A percentile compares a stretch with the other conserved stretches of the same genome.
Conservation (phyloP, 2,113 vertebrate species). For the Ochotona princeps region DNA sequence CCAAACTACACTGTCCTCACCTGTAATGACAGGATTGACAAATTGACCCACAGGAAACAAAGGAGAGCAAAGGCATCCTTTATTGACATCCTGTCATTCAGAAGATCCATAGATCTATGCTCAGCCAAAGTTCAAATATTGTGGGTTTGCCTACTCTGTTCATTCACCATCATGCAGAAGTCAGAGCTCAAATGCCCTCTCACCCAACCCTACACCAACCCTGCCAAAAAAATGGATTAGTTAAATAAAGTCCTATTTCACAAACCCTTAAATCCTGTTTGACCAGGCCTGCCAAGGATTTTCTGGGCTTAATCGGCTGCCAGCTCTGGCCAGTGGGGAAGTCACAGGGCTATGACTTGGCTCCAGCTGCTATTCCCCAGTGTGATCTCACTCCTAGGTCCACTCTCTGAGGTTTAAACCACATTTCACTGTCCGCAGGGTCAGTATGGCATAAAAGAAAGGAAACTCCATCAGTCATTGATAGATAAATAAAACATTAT, state of each 20-base stretch:
- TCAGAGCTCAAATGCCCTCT: neutral
- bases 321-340: slow-evolving; percentile 63
- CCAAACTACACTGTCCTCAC: neutral
- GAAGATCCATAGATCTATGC: neutral
- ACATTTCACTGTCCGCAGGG: neutral
- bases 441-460: neutral
- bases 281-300: slow-evolving; percentile 78
- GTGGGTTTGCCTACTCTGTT: neutral
- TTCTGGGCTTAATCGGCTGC: slow-evolving; percentile 78
- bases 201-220: rapidly evolving
- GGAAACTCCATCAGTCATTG: neutral
- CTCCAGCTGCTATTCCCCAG: slow-evolving; percentile 14
- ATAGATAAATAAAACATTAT: neutral
- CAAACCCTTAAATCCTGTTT: slow-evolving; percentile 82
- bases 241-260: slow-evolving; percentile 79
- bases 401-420: neutral
- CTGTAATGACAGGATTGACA: no score
- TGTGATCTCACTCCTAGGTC: neutral
- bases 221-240: neutral
- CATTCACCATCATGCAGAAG: neutral
- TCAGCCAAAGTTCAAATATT: neutral
- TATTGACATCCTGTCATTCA: neutral
- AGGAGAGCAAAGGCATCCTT: neutral
- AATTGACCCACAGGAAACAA: neutral
- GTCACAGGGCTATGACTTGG: slow-evolving; percentile 25